phyloP scores from a whole-genome alignment of 2,797 vertebrate species.

The Xenops minutus region DNA sequence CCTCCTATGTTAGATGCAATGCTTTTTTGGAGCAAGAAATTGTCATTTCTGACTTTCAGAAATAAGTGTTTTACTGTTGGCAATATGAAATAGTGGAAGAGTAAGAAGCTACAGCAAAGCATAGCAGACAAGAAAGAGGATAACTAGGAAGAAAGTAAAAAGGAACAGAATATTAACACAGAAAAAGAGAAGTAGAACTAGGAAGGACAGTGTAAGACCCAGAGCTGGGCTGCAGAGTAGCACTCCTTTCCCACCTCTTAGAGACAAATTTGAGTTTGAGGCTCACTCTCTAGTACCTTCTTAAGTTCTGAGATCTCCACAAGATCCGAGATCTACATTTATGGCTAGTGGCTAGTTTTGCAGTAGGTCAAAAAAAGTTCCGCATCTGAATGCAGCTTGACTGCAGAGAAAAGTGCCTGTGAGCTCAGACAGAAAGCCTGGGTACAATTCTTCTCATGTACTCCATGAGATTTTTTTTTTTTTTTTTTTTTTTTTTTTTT shows the following conservation, averaged over 20 bases:
- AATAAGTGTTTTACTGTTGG: background rate
- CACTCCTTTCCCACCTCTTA: background rate
- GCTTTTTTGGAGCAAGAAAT: background rate
- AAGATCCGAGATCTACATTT: background rate
- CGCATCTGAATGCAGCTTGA: background rate
- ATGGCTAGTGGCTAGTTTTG: background rate
- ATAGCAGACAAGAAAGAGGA: background rate
- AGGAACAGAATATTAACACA: background rate
- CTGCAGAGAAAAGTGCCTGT: background rate
- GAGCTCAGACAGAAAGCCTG: background rate
- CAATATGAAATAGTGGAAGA: background rate
- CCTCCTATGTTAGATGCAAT: background rate
- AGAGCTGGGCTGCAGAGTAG: background rate
- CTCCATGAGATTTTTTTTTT: background rate
- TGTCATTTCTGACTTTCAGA: background rate
- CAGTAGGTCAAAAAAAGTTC: background rate
- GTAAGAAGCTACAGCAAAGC: background rate
- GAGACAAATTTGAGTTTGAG: background rate
- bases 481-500: background rate
- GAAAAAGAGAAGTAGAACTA: background rate
- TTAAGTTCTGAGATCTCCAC: background rate
- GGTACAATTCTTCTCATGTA: background rate
- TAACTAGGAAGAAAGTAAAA: background rate
- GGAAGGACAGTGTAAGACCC: background rate
- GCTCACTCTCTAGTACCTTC: background rate